Evolutionary conservation across 1,140 invertebrate genomes (phyloP), one percentile per base, ranked within the genome.

Genomic region (Eueides isabella): DNA sequence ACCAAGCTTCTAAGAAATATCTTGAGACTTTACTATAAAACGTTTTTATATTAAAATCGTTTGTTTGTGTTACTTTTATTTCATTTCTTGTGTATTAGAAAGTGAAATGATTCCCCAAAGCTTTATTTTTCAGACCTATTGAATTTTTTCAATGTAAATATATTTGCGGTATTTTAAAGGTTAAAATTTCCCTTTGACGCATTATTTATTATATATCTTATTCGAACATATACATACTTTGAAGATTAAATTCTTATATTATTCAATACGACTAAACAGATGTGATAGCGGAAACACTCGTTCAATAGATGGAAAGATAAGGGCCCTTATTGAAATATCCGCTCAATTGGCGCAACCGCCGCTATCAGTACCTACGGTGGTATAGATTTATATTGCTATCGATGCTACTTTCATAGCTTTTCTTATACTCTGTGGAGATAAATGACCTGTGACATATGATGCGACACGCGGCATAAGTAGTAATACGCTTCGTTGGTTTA

Each of bases 21-120:
- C 1, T 70, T 44, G 62, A 19, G 14, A 75, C 69, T 75, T n/a
- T 63, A 70, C 41, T 61, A 62, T 70, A 70, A 70, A 66, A 35
- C 67, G 62, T 65, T 70, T 68, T 65, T 65, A 30, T 66, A 70
- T 70, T 75, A 70, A 70, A 75, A 70, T 44, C 30, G 29, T 63
- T 62, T 55, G 7, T 55, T 55, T 26, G 23, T 55, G n/a, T 55
- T 55, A 14, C 48, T 55, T 55, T 26, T 26, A 23, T 55, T 23
- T 26, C 48, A 55, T 55, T 55, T 23, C 48, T 55, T 55, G 19
- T 55, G 23, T 23, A 26, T 11, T 12, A 7, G n/a, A 23, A 23
- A 26, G 48, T 11, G 9, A 26, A 55, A 26, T 23, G 11, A 19
- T 26, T 11, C 26, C 26, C 2, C 9, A 3, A 23, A 26, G 19